Conservation (phyloP, 2,797 vertebrate genomes). For the Cottoperca gobio region DNA sequence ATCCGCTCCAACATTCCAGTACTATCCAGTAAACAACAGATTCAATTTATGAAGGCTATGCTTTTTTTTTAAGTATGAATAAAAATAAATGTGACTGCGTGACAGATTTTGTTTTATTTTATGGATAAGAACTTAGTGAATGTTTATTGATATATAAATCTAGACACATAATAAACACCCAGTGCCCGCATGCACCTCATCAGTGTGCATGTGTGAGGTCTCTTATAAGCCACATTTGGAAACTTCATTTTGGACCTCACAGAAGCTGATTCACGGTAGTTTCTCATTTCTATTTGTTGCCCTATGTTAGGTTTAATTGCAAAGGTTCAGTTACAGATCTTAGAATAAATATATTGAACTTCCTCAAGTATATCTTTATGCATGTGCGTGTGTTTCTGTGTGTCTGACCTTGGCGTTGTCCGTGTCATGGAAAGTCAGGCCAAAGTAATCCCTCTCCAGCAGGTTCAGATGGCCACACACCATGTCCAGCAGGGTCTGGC, state of each 20-base stretch:
- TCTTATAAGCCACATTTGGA: neutral
- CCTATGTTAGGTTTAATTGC: constrained; percentile 2
- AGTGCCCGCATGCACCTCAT: neutral
- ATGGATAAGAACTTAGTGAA: neutral
- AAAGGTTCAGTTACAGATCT: neutral
- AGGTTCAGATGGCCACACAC: constrained; percentile 98
- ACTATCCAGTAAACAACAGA: neutral
- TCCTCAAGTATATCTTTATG: neutral
- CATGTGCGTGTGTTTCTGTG: constrained; percentile 61
- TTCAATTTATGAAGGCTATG: neutral
- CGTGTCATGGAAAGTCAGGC: constrained; percentile 92
- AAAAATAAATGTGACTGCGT: neutral
- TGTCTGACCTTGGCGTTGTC: constrained; percentile 94
- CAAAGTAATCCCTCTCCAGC: constrained; percentile 98
- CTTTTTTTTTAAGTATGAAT: neutral
- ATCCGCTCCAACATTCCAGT: neutral
- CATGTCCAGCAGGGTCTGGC: constrained; percentile 94
- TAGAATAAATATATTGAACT: neutral
- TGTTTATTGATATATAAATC: neutral
- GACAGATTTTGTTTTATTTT: neutral
- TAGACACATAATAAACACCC: neutral
- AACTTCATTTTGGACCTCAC: neutral
- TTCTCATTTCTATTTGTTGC: neutral
- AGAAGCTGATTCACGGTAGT: neutral
- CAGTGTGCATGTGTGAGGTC: neutral